A percentile compares a stretch with the other conserved stretches of the same genome.
Evolutionary conservation across 64 coral and sea anemone genomes (phyloP).

Genomic region (Montipora capricornis): DNA sequence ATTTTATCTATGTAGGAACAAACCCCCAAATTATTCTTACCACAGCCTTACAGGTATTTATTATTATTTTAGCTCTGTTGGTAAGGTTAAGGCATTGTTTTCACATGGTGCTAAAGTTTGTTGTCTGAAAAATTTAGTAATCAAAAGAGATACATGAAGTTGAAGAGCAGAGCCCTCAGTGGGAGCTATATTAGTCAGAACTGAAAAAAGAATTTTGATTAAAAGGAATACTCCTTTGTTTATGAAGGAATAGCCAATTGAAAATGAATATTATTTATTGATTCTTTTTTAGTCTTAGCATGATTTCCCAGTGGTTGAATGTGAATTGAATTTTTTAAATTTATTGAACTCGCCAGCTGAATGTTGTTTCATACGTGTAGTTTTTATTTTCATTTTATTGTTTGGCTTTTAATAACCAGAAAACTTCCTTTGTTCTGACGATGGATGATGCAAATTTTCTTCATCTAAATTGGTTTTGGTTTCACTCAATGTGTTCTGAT

Average conservation of each 20-base stretch:
- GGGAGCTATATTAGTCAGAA: neutral
- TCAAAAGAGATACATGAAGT: no score
- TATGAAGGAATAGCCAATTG: neutral
- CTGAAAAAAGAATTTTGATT: neutral
- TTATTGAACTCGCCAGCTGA: conserved; percentile 10
- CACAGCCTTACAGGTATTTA: no score
- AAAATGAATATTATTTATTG: conserved; percentile 43
- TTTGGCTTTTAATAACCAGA: neutral
- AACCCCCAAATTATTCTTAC: no score
- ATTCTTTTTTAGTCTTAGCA: neutral
- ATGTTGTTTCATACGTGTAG: neutral
- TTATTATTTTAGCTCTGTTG: no score
- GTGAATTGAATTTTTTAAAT: conserved; percentile 19
- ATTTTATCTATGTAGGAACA: no score
- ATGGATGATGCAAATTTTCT: conserved; percentile 32
- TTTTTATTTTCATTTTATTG: neutral
- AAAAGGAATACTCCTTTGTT: neutral
- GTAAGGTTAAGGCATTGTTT: no score
- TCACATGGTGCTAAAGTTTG: no score
- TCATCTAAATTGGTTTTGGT: neutral
- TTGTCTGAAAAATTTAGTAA: no score
- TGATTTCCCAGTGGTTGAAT: neutral
- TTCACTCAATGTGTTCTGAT: neutral
- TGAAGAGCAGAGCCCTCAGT: no score
- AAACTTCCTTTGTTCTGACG: conserved; percentile 24